Evolutionary conservation across 2,113 vertebrate species (phyloP).

Genomic region (Otocyon megalotis): DNA sequence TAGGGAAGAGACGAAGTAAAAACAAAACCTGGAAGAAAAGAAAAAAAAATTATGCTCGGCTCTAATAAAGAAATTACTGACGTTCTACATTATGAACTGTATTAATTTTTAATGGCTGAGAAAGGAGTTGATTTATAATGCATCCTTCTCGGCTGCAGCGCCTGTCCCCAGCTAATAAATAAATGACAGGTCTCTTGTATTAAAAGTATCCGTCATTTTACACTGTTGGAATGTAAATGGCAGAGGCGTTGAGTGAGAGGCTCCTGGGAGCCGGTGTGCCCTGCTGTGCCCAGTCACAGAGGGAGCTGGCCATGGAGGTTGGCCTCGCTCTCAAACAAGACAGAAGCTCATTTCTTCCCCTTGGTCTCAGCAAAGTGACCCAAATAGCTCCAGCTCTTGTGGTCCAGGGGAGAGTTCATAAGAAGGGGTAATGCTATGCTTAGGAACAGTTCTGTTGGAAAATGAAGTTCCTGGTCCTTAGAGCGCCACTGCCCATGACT

Average conservation of each 20-base stretch:
- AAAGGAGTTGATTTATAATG: conserved; percentile 94
- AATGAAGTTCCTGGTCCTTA: background rate
- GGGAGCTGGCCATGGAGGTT: background rate
- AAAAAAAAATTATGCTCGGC: conserved; percentile 78
- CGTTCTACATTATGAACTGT: conserved; percentile 93
- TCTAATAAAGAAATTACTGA: conserved; percentile 90
- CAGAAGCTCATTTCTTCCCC: background rate
- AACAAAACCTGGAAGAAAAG: conserved; percentile 78
- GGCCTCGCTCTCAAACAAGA: background rate
- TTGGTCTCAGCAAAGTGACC: background rate
- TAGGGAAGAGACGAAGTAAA: conserved; percentile 77
- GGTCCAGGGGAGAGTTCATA: background rate
- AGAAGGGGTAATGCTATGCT: background rate
- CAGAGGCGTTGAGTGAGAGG: conserved; percentile 54
- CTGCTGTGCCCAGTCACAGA: background rate
- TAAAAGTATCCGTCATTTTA: conserved; percentile 91
- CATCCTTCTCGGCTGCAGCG: conserved; percentile 88
- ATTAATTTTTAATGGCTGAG: conserved; percentile 94
- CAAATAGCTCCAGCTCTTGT: background rate
- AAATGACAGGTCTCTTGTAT: conserved; percentile 93
- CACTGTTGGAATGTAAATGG: conserved; percentile 85
- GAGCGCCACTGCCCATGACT: background rate
- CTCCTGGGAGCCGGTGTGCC: background rate
- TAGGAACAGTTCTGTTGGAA: background rate
- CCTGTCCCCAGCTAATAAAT: conserved; percentile 93